Conservation (phyloP, 2,888 invertebrate species). For the Platycheirus albimanus region DNA sequence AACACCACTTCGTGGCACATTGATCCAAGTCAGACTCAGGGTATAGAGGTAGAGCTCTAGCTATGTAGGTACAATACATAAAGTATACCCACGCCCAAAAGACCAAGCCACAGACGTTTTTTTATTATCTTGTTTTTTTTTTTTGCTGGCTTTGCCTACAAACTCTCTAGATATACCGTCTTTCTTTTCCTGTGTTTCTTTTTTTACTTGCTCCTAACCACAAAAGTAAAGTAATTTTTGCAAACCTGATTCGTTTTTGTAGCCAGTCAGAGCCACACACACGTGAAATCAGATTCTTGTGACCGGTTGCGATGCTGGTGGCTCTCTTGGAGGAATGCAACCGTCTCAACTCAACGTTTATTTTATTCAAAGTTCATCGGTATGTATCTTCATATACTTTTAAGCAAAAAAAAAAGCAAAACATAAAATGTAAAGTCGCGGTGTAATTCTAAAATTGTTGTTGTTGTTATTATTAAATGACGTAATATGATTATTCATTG, state of each 20-base stretch:
- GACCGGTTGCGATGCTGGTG: slow-evolving; percentile 51
- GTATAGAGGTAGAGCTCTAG: neutral
- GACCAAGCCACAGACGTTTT: slow-evolving; percentile 22
- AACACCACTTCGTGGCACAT: slow-evolving; percentile 58
- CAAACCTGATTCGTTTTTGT: slow-evolving; percentile 48
- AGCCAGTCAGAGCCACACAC: slow-evolving; percentile 28
- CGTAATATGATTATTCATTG: slow-evolving; percentile 69
- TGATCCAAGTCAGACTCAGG: slow-evolving; percentile 7
- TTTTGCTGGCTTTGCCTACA: slow-evolving; percentile 15
- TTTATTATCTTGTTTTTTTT: neutral
- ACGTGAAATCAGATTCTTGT: slow-evolving; percentile 51
- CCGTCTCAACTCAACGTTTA: slow-evolving; percentile 56
- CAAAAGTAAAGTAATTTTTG: slow-evolving; percentile 24
- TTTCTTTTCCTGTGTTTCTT: neutral
- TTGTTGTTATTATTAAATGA: slow-evolving; percentile 43
- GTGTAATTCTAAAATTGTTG: slow-evolving; percentile 12
- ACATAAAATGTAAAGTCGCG: slow-evolving; percentile 27
- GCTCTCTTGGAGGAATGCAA: slow-evolving; percentile 13
- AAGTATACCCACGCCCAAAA: slow-evolving; percentile 28
- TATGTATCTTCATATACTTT: slow-evolving; percentile 22
- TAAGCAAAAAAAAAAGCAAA: no score
- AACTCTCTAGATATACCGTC: slow-evolving; percentile 14
- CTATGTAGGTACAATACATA: no score
- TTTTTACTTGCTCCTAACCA: neutral
- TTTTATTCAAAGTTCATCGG: slow-evolving; percentile 20